These are phyloP conservation scores for Megaptera novaeangliae DNA, from an alignment of 2,113 vertebrate genomes.

Conservation along the genomic window DNA sequence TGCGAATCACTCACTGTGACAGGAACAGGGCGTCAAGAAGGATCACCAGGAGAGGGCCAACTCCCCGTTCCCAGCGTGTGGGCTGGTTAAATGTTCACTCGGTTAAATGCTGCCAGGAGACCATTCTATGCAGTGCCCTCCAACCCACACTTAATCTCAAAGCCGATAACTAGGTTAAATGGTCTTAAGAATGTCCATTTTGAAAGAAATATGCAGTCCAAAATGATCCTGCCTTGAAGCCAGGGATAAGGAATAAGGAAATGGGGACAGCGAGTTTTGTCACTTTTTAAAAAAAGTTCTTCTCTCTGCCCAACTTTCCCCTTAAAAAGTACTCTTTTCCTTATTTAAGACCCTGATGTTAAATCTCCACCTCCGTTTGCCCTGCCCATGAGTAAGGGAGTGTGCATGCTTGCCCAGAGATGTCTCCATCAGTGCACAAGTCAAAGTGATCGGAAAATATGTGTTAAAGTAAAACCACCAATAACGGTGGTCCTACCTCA, in stretches of 20 bases:
- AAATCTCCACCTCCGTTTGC: background rate
- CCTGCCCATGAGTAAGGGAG: background rate
- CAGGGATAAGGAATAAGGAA: background rate
- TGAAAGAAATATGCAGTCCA: background rate
- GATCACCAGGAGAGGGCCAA: fast-evolving
- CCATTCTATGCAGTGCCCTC: background rate
- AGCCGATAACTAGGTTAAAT: background rate
- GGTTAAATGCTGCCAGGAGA: background rate
- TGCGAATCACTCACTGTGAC: too few relatives aligned
- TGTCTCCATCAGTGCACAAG: background rate
- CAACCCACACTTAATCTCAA: background rate
- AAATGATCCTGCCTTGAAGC: background rate
- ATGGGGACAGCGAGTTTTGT: background rate
- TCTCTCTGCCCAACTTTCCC: background rate
- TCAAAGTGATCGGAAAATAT: conserved; percentile 13
- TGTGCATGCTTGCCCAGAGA: background rate
- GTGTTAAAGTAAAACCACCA: conserved; percentile 26
- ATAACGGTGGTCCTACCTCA: background rate
- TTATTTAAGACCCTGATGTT: background rate
- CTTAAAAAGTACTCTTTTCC: background rate
- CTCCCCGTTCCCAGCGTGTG: background rate
- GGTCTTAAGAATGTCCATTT: background rate
- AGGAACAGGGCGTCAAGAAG: background rate
- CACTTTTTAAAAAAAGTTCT: background rate
- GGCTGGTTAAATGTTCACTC: background rate